Percentiles rank a stretch among this genome's conserved stretches.
phyloP scores from a whole-genome alignment of 2,797 vertebrate genomes.

The Hydrophis major region DNA sequence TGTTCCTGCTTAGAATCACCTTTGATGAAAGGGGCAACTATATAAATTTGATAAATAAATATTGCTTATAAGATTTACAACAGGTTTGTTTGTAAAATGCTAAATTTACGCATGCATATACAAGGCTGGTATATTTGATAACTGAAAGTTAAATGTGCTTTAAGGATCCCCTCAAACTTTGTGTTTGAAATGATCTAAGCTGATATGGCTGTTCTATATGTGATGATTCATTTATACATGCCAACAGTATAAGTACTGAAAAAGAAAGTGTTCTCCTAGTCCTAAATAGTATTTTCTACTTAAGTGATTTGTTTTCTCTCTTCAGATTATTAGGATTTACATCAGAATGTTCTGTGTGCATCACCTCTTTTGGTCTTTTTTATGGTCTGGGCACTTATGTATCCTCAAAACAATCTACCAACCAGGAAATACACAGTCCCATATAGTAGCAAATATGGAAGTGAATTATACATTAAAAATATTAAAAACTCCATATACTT shows the following conservation, averaged over 20 bases:
- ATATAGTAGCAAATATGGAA: not conserved
- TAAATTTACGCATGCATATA: not conserved
- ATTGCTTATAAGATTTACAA: not conserved
- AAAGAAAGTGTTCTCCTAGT: not conserved
- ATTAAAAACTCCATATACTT: not conserved
- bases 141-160: not conserved
- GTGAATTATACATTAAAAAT: not conserved
- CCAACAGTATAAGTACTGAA: not conserved
- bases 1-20: not conserved
- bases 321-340: not conserved
- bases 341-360: not conserved
- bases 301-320: not conserved
- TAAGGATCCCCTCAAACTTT: not conserved
- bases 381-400: not conserved
- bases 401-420: not conserved
- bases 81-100: no score
- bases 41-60: not conserved
- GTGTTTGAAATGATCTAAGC: not conserved
- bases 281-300: not conserved
- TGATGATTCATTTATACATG: not conserved
- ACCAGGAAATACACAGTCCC: not conserved
- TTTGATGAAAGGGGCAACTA: not conserved
- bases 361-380: not conserved
- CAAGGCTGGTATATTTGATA: not conserved
- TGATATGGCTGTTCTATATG: not conserved